A percentile compares a stretch with the other conserved stretches of the same genome.
Evolutionary conservation across 2,797 vertebrate species (phyloP).

Genomic region (Channa striata): DNA sequence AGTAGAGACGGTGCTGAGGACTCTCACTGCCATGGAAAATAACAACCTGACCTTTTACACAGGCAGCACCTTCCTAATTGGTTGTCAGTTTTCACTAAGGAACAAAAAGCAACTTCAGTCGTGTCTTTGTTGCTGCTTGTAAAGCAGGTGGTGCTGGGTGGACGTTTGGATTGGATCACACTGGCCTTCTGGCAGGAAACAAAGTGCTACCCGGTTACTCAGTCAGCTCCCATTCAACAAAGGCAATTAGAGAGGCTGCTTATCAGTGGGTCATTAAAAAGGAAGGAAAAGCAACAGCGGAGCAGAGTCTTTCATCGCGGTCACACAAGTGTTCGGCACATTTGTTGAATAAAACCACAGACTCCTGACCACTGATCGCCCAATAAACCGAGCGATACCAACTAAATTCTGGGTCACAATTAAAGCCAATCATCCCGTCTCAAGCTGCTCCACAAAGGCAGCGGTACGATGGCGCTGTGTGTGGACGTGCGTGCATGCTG

Average conservation of each 20-base stretch:
- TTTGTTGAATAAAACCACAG: conserved; percentile 22
- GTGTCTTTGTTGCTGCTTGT: conserved; percentile 1
- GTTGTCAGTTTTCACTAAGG: not conserved
- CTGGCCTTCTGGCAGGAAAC: conserved; percentile 36
- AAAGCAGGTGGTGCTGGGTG: conserved; percentile 24
- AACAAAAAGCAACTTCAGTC: conserved; percentile 10
- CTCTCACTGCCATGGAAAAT: no score
- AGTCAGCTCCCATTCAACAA: conserved; percentile 50
- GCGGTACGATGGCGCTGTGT: conserved; percentile 11
- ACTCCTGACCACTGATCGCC: conserved; percentile 27
- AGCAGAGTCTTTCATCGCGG: conserved; percentile 29
- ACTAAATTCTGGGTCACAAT: conserved; percentile 32
- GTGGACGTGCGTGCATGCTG: not conserved
- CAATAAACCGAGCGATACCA: conserved; percentile 26
- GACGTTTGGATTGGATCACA: conserved; percentile 31
- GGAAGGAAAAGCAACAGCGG: conserved; percentile 31
- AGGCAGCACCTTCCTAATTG: not conserved
- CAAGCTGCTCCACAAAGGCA: conserved; percentile 27
- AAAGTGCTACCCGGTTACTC: conserved; percentile 29
- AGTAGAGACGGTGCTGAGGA: no score
- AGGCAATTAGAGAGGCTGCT: conserved; percentile 51
- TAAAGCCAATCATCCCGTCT: conserved; percentile 40
- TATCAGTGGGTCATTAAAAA: conserved; percentile 48
- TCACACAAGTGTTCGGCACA: conserved; percentile 28
- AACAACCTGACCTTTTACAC: not conserved